These are phyloP conservation scores for Pseudotriccus pelzelni DNA, from an alignment of 2,797 vertebrate species.

Conservation along the genomic window DNA sequence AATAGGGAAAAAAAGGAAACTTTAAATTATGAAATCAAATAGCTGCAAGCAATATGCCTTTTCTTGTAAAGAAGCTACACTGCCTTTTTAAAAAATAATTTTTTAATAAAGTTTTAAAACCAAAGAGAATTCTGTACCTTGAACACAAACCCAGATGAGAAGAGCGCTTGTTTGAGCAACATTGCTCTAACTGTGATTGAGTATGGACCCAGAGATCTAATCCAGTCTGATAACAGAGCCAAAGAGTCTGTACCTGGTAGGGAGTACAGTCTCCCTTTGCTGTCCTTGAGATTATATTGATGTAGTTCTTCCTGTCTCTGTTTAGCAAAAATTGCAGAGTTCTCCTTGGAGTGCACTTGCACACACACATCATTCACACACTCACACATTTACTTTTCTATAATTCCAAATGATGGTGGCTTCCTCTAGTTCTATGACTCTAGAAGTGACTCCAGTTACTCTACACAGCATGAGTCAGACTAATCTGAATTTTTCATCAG, in stretches of 20 bases:
- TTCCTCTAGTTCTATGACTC: neutral
- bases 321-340: neutral
- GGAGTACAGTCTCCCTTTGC: neutral
- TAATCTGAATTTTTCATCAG: neutral
- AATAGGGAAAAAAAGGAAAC: neutral
- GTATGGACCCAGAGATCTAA: neutral
- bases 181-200: neutral
- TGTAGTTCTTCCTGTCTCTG: neutral
- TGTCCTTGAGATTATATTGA: neutral
- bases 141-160: neutral
- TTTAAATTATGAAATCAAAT: neutral
- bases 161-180: neutral
- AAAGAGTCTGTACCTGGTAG: neutral
- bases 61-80: neutral
- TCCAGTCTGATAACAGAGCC: neutral
- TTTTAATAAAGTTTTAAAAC: neutral
- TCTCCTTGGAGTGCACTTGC: neutral
- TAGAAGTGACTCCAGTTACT: neutral
- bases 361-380: too few species aligned
- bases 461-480: neutral
- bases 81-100: neutral
- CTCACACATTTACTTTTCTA: neutral
- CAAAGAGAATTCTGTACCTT: neutral
- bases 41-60: neutral
- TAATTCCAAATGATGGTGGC: neutral